These are phyloP conservation scores for Rhinichthys osculus DNA, from an alignment of 2,797 vertebrate species.

Conservation along the genomic window DNA sequence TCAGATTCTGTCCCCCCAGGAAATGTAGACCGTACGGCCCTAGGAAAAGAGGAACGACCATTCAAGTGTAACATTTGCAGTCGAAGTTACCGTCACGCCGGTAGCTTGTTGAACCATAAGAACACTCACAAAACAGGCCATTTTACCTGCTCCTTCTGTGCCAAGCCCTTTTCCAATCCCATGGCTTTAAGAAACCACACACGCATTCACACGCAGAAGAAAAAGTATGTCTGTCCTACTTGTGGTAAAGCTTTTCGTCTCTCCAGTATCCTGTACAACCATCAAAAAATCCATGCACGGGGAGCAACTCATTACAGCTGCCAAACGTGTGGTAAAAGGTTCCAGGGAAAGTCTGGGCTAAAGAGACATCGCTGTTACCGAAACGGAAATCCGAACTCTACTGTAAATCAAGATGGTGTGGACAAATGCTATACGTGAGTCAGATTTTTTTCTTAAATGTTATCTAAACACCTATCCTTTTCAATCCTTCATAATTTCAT, in stretches of 20 bases:
- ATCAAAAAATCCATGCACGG: slow-evolving; percentile 80
- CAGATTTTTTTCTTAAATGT: not conserved
- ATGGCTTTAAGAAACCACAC: slow-evolving; percentile 83
- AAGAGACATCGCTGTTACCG: slow-evolving; percentile 79
- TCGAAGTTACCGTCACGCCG: slow-evolving; percentile 84
- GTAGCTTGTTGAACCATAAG: slow-evolving; percentile 86
- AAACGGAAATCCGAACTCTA: slow-evolving; percentile 61
- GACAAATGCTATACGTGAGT: slow-evolving; percentile 84
- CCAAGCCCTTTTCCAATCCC: slow-evolving; percentile 83
- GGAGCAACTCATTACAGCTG: slow-evolving; percentile 80
- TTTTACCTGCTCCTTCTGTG: slow-evolving; percentile 82
- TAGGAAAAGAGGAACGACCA: slow-evolving; percentile 74
- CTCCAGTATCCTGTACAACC: slow-evolving; percentile 83
- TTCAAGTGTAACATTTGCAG: slow-evolving; percentile 84
- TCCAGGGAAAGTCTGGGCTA: slow-evolving; percentile 81
- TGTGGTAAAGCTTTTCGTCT: slow-evolving; percentile 86
- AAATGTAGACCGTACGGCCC: not conserved
- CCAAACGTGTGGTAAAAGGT: slow-evolving; percentile 82
- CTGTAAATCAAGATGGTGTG: slow-evolving; percentile 65
- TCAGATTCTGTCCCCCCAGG: slow-evolving; percentile 21
- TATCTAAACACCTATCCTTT: not conserved
- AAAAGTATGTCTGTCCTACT: slow-evolving; percentile 80
- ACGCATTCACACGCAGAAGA: slow-evolving; percentile 82
- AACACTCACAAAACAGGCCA: slow-evolving; percentile 82
- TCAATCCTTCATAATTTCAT: not conserved